Base-by-base conservation (phyloP, 2,888 invertebrate genomes). In the Eupithecia inturbata region DNA sequence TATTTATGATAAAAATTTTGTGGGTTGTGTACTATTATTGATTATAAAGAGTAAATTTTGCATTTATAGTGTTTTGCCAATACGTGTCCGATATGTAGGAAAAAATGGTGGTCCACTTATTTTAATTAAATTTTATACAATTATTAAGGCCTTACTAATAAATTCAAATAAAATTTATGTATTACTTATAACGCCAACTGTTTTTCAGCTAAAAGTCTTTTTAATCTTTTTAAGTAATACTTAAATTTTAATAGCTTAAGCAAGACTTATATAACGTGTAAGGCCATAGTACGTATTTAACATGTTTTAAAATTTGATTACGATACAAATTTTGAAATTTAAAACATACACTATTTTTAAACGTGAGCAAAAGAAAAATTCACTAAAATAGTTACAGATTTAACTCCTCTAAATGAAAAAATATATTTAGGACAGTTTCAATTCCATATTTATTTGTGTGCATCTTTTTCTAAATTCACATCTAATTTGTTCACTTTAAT, bases 401-500 rank as follows among this genome's bases (percentile, higher is more conserved):
- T 57, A 26, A 26, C 12, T 57, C 14, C 5, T 53, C 9, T 3
- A 53, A 22, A 4, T 57, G 26, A 22, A 0, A 53, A 53, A 26
- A 53, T 57, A 26, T 26, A 26, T 57, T 26, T 12, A 53, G 45
- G 22, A 22, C 10, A 3, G 22, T 53, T 53, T 22, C 5, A n/a
- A 53, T 14, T 57, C 14, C 9, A 36, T n/a, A 3, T 36, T 64
- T 36, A 36, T n/a, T 64, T 22, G 41, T 66, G 19, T 70, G 69
- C 62, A 41, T 53, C 19, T 36, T 74, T 63, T 16, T 68, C 69
- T 41, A 71, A 57, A 26, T 67, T 60, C 9, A 74, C n/a, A 6
- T 74, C 74, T 28, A 80, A 70, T 67, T 79, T 76, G 19, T 83
- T 82, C 74, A 75, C 72, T 6, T 82, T 73, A 19, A 83, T 79